Base-by-base conservation (phyloP, 2,113 vertebrate species). In the Catharus bicknelli region DNA sequence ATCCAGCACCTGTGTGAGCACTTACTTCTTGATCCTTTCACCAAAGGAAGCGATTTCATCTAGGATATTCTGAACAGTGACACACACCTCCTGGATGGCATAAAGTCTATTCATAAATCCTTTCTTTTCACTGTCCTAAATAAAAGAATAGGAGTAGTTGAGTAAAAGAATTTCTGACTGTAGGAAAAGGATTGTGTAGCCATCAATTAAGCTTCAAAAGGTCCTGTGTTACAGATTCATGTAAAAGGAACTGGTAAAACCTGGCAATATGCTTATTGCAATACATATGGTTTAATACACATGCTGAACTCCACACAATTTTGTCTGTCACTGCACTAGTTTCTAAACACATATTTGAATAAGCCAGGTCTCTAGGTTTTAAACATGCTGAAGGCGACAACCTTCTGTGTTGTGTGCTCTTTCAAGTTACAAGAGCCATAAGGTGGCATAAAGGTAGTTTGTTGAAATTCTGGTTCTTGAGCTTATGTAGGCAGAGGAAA, bases 1-100 rank as follows among this genome's bases (percentile, higher is more conserved):
- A 72, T 34, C 34, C 32, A 84, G 62, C 30, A 76, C 55, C 61
- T 63, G 2, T 32, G 76, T 79, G 88, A 88, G 62, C 76, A 98
- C 99, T 99, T 97, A 99, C 99, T 99, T 99, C 96, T 99, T 99
- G 98, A 99, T 98, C 96, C 99, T 98, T 97, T 99, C 99, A 86
- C 98, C 98, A 58, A 99, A 98, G 95, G 98, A 99, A 97, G 99
- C 99, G 91, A 99, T 99, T 97, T 99, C 99, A 98, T 99, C 99
- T 97, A 99, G 98, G 36, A 99, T 98, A 95, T 98, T 99, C 98
- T 99, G 99, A 92, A 99, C 98, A 93, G 98, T 99, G 98, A 99
- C 98, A 96, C 99, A 99, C 93, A 99, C 99, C 95, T 99, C 99
- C 97, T 99, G 99, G 97, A 99, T 99, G 97, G 99, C 99, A 97